A percentile compares a stretch with the other conserved stretches of the same genome.
Conservation (phyloP, 1,140 invertebrate genomes). For the Calliopsis andreniformis region DNA sequence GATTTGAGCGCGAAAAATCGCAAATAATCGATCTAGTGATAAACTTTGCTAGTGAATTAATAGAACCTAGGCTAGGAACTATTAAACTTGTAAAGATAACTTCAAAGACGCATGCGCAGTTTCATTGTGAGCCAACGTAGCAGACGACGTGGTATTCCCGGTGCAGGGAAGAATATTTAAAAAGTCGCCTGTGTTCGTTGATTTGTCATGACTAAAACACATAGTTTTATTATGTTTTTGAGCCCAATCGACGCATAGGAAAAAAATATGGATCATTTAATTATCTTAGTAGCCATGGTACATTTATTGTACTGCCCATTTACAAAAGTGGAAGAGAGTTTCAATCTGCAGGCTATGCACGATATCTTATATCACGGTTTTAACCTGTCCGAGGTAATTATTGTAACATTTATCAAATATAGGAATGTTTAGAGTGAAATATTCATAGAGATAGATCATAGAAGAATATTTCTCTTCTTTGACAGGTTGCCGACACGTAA, state of each 20-base stretch:
- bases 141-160: constrained; percentile 52
- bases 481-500: constrained; percentile 58
- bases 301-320: constrained; percentile 95
- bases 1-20: no score
- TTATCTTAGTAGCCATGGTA: constrained; percentile 85
- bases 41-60: constrained; percentile 30
- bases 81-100: not conserved
- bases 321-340: constrained; percentile 99
- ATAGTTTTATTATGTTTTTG: constrained; percentile 9
- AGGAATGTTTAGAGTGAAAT: not conserved
- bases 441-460: not conserved
- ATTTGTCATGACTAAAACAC: constrained; percentile 24
- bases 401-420: not conserved
- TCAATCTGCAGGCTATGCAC: constrained; percentile 98
- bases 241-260: not conserved
- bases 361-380: constrained; percentile 95
- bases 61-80: constrained; percentile 4
- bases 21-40: no score
- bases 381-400: constrained; percentile 91
- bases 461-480: constrained; percentile 26
- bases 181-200: constrained; percentile 7
- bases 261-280: constrained; percentile 79
- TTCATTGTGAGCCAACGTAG: constrained; percentile 13
- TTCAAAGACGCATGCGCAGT: not conserved
- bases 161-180: constrained; percentile 26